Conservation (phyloP, 2,888 invertebrate species). For the Leuctra nigra region DNA sequence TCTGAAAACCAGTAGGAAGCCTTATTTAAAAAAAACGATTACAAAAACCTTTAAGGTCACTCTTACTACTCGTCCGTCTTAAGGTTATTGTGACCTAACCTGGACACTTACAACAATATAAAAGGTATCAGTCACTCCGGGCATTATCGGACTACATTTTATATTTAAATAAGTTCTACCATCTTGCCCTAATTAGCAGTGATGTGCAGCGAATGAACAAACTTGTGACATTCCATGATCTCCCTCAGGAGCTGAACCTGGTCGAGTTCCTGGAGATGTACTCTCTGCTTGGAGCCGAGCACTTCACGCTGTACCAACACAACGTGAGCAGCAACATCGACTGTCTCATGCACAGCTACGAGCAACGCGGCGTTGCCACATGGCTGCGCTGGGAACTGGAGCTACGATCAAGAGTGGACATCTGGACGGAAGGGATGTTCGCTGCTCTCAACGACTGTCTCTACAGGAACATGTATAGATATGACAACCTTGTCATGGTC, state of each 20-base stretch:
- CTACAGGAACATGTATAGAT: no score
- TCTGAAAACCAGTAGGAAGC: no score
- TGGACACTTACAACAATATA: no score
- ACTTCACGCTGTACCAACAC: constrained; percentile 35
- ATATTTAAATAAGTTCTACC: no score
- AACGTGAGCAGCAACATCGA: constrained; percentile 31
- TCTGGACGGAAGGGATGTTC: constrained; percentile 35
- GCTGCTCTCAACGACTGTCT: constrained; percentile 35
- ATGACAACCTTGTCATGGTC: constrained; percentile 30
- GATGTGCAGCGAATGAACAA: no score
- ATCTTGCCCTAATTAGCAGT: no score
- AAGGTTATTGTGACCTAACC: no score
- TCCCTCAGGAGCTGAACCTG: constrained; percentile 31
- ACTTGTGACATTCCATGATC: neutral
- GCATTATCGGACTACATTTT: no score
- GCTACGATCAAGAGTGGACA: constrained; percentile 31
- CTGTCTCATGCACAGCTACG: constrained; percentile 31
- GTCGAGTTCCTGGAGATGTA: constrained; percentile 35
- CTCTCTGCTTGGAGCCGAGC: constrained; percentile 33
- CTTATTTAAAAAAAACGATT: no score
- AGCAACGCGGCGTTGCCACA: constrained; percentile 17
- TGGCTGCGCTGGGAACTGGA: constrained; percentile 33
- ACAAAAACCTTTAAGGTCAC: no score
- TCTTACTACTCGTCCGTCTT: no score
- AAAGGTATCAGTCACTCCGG: no score